These are phyloP conservation scores for Geodia barretti DNA, from an alignment of 37 sponge, comb jelly and placozoan species.

Conservation along the genomic window DNA sequence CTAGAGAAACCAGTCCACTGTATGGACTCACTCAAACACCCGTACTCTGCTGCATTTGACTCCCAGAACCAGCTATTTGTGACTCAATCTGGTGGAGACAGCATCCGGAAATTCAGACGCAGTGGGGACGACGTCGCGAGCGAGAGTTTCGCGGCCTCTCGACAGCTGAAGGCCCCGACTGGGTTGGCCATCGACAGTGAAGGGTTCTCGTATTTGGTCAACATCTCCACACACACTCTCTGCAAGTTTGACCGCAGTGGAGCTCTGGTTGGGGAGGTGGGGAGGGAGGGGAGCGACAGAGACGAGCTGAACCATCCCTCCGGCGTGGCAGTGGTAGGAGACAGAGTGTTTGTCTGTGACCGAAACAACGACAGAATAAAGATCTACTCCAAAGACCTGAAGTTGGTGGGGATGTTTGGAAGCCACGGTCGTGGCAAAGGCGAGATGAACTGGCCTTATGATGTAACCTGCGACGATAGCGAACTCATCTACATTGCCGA, in stretches of 20 bases:
- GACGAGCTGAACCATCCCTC: slow-evolving; percentile 44
- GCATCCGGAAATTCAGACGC: neutral
- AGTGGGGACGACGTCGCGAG: neutral
- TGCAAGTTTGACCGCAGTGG: slow-evolving; percentile 28
- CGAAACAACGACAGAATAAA: slow-evolving; percentile 35
- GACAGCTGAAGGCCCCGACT: slow-evolving; percentile 12
- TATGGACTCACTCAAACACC: slow-evolving; percentile 21
- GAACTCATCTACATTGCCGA: slow-evolving; percentile 32
- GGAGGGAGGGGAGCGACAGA: slow-evolving; percentile 10
- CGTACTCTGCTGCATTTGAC: slow-evolving; percentile 22
- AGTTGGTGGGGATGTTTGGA: slow-evolving; percentile 24
- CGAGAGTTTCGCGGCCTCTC: neutral
- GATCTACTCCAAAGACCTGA: slow-evolving; percentile 17
- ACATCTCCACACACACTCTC: slow-evolving; percentile 14
- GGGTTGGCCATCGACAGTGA: slow-evolving; percentile 42
- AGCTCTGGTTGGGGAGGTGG: neutral
- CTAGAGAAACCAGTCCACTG: slow-evolving; percentile 11
- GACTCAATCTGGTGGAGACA: slow-evolving; percentile 23
- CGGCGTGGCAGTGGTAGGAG: slow-evolving; percentile 17
- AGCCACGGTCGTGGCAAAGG: slow-evolving; percentile 16
- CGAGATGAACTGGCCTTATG: slow-evolving; percentile 43
- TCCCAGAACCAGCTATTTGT: slow-evolving; percentile 21
- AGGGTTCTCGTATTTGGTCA: slow-evolving; percentile 33
- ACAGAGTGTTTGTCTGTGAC: slow-evolving; percentile 31
- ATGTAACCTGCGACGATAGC: slow-evolving; percentile 9